Conservation (phyloP, 2,888 invertebrate species). For the Perizoma flavofasciatum region DNA sequence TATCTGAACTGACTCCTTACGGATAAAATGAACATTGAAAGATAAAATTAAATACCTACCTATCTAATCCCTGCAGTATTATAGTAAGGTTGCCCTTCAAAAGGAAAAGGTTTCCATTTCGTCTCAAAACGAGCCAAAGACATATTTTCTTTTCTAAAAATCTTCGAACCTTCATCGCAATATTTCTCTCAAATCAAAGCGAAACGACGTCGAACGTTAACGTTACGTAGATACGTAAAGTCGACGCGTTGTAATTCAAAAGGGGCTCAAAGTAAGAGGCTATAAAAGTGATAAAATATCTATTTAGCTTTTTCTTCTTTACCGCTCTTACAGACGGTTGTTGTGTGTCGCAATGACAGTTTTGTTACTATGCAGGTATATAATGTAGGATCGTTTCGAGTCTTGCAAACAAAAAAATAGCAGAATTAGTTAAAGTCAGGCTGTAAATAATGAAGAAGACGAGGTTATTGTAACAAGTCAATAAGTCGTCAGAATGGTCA, state of each 20-base stretch:
- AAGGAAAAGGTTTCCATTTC: neutral
- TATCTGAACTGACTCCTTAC: too few species aligned
- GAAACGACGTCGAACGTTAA: conserved; percentile 40
- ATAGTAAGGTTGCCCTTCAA: neutral
- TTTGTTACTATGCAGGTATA: too few species aligned
- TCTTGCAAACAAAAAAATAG: too few species aligned
- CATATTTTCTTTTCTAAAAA: conserved; percentile 14
- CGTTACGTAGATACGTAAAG: conserved; percentile 46
- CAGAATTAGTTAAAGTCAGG: too few species aligned
- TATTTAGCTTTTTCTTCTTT: conserved; percentile 70
- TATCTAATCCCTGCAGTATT: too few species aligned
- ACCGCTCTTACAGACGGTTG: conserved; percentile 19
- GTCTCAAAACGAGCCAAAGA: neutral
- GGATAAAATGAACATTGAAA: too few species aligned
- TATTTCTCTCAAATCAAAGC: conserved; percentile 39
- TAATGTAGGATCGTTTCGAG: too few species aligned
- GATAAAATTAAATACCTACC: too few species aligned
- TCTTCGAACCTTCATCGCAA: conserved; percentile 28
- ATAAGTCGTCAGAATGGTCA: too few species aligned
- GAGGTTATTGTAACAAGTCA: too few species aligned
- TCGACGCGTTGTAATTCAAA: conserved; percentile 63
- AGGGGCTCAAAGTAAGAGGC: conserved; percentile 71
- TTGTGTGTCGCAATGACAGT: conserved; percentile 2
- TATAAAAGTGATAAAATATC: conserved; percentile 82
- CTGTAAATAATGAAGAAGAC: too few species aligned